phyloP scores from a whole-genome alignment of 2,888 invertebrate genomes.

The Rhagophthalmus giganteus region DNA sequence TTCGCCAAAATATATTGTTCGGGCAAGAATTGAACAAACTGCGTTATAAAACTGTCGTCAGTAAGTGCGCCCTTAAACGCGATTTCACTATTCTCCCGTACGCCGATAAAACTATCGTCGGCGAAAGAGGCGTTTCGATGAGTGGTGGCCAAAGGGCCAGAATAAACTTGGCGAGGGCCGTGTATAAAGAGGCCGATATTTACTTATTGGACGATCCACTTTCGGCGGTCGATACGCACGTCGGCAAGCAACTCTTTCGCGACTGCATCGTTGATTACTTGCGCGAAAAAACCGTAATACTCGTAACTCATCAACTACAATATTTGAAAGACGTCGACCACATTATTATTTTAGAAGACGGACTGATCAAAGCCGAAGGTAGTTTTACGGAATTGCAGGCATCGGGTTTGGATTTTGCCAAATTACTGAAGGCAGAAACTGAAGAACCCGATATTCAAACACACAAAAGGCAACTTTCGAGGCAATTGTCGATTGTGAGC shows the following conservation, averaged over 20 bases:
- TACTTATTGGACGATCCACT: slow-evolving; percentile 76
- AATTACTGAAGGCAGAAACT: slow-evolving; percentile 44
- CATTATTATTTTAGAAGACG: slow-evolving; percentile 61
- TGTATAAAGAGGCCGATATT: slow-evolving; percentile 73
- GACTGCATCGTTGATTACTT: slow-evolving; percentile 65
- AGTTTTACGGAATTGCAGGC: slow-evolving; percentile 65
- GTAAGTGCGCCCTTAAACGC: slow-evolving; percentile 67
- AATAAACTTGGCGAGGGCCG: slow-evolving; percentile 64
- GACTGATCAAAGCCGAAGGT: slow-evolving; percentile 61
- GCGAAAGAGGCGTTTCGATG: slow-evolving; percentile 72
- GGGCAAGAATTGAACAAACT: slow-evolving; percentile 71
- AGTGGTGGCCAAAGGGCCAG: slow-evolving; percentile 78
- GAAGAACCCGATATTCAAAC: slow-evolving; percentile 8
- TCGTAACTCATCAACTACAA: slow-evolving; percentile 85
- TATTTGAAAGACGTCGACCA: slow-evolving; percentile 65
- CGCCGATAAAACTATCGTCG: slow-evolving; percentile 78
- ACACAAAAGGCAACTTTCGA: background rate
- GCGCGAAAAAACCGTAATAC: slow-evolving; percentile 69
- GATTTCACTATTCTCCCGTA: slow-evolving; percentile 73
- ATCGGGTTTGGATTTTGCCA: slow-evolving; percentile 72
- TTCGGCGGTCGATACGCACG: slow-evolving; percentile 75
- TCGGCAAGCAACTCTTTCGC: slow-evolving; percentile 70
- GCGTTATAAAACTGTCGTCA: slow-evolving; percentile 65
- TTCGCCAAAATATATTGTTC: slow-evolving; percentile 77
- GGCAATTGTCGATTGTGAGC: slow-evolving; percentile 60